Percentiles rank a stretch among this genome's conserved stretches.
These are phyloP conservation scores for Phengaris arion DNA, from an alignment of 2,888 invertebrate genomes.

Conservation along the genomic window DNA sequence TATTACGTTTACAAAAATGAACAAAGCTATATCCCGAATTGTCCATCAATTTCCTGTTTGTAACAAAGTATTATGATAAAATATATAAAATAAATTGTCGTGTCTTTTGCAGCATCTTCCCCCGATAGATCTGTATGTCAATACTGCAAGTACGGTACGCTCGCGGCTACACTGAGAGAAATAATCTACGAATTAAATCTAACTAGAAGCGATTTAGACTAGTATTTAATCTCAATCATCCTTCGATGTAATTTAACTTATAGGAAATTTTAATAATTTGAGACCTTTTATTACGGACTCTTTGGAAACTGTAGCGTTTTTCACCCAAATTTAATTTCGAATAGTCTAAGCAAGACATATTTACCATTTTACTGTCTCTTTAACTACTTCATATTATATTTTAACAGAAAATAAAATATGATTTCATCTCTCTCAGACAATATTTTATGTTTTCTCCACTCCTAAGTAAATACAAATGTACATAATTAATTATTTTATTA, in stretches of 20 bases:
- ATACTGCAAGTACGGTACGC: conserved; percentile 17
- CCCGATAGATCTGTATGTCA: conserved; percentile 29
- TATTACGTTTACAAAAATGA: neutral
- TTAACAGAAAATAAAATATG: neutral
- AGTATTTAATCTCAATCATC: neutral
- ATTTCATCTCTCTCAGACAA: neutral
- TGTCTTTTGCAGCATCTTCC: conserved; percentile 27
- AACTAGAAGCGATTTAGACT: neutral
- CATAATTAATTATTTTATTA: neutral
- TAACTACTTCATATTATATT: neutral
- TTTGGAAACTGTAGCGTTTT: too few species aligned
- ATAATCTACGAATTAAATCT: conserved; percentile 2
- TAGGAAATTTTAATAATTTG: too few species aligned
- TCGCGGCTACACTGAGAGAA: neutral
- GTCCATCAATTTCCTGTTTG: neutral
- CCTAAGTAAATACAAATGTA: neutral
- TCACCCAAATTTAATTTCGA: too few species aligned
- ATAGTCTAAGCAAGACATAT: too few species aligned
- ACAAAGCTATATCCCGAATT: neutral
- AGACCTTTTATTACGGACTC: too few species aligned
- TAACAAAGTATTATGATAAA: neutral
- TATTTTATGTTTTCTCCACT: neutral
- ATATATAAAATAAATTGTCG: conserved; percentile 19
- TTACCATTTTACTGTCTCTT: too few species aligned
- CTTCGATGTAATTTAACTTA: neutral